Evolutionary conservation across 2,113 vertebrate genomes (phyloP).

Genomic region (Parus major): DNA sequence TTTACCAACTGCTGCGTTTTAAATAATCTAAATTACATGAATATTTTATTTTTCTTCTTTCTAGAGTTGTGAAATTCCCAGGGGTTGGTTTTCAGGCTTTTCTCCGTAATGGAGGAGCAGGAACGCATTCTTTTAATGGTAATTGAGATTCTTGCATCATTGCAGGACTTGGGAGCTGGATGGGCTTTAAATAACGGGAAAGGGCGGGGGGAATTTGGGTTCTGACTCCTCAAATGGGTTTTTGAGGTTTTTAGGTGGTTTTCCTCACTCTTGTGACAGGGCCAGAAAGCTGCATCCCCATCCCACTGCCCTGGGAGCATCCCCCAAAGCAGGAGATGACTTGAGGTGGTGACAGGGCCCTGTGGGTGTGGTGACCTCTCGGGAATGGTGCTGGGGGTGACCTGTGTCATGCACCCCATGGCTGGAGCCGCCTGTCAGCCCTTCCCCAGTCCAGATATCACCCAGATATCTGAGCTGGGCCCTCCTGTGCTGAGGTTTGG

Average conservation of each 20-base stretch:
- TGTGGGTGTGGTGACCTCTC: not conserved
- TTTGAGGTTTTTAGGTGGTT: not conserved
- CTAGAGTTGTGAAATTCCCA: not conserved
- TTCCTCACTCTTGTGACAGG: not conserved
- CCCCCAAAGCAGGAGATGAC: not conserved
- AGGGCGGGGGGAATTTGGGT: not conserved
- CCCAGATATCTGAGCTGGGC: rapidly evolving
- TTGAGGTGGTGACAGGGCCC: not conserved
- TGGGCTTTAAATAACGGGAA: not conserved
- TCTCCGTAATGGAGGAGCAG: not conserved
- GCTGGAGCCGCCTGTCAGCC: not conserved
- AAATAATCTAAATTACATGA: not conserved
- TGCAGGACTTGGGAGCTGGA: not conserved
- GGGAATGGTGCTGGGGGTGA: rapidly evolving
- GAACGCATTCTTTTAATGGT: not conserved
- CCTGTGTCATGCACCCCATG: rapidly evolving
- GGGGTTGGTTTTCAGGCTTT: slow-evolving; percentile 22
- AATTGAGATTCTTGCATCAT: not conserved
- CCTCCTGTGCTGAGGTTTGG: not conserved
- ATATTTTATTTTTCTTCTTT: slow-evolving; percentile 5
- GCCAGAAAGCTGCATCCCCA: rapidly evolving
- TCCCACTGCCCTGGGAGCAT: not conserved
- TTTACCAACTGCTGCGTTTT: not conserved
- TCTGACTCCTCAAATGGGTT: not conserved
- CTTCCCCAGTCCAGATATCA: rapidly evolving